Conservation (phyloP, 2,888 invertebrate genomes). For the Mesorhabditis belari region DNA sequence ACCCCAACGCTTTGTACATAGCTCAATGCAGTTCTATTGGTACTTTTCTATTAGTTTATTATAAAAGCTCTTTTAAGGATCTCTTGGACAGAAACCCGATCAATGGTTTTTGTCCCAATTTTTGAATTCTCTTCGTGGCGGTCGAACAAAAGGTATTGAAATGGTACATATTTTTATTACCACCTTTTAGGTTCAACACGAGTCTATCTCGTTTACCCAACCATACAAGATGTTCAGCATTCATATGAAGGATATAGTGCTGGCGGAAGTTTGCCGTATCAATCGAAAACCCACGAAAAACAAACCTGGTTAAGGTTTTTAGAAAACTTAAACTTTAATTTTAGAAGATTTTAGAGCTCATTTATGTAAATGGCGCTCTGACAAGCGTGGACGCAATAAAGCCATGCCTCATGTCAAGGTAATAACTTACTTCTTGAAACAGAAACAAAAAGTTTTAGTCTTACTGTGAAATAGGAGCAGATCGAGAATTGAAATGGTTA, state of each 20-base stretch:
- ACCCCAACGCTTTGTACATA: conserved; percentile 10
- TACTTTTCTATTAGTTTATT: not conserved
- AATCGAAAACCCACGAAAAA: conserved; percentile 65
- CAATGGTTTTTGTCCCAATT: not conserved
- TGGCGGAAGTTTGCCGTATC: conserved; percentile 83
- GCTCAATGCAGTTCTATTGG: conserved; percentile 45
- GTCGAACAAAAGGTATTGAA: not conserved
- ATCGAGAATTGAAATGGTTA: conserved; percentile 29
- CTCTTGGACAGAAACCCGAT: conserved; percentile 36
- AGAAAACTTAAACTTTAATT: not conserved
- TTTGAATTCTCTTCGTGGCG: not conserved
- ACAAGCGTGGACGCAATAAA: conserved; percentile 64
- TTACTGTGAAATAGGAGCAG: conserved; percentile 15
- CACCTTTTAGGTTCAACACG: conserved; percentile 5
- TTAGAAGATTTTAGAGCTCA: not conserved
- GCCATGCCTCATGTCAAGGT: conserved; percentile 94
- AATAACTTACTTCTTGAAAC: conserved; percentile 58
- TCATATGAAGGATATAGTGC: conserved; percentile 79
- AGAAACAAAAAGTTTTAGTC: conserved; percentile 10
- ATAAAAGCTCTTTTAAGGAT: not conserved
- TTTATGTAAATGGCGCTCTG: conserved; percentile 68
- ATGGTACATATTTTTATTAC: not conserved
- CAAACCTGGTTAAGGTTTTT: conserved; percentile 59
- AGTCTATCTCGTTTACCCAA: conserved; percentile 64
- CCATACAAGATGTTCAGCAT: conserved; percentile 72